phyloP scores from a whole-genome alignment of 2,113 vertebrate species.

The Corynorhinus townsendii region DNA sequence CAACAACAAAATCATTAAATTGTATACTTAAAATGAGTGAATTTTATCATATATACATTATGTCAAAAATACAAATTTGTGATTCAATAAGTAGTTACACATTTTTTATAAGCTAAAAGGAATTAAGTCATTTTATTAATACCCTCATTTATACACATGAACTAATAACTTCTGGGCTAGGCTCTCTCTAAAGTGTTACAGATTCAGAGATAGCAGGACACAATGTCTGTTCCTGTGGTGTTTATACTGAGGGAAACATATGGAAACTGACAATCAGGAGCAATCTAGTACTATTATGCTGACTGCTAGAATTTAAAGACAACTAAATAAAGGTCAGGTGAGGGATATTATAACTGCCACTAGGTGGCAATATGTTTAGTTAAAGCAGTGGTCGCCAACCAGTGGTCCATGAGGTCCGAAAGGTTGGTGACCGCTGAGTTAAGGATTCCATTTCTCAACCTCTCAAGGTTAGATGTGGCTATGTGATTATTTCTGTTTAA shows the following conservation, averaged over 20 bases:
- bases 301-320: slow-evolving; percentile 5
- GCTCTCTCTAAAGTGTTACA: background rate
- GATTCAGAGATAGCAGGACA: background rate
- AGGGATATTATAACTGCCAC: background rate
- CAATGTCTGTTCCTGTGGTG: background rate
- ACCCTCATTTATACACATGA: background rate
- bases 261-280: background rate
- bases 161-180: background rate
- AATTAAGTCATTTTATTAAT: background rate
- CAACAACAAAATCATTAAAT: background rate
- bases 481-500: background rate
- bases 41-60: slow-evolving; percentile 5
- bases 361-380: background rate
- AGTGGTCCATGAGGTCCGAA: too few species aligned
- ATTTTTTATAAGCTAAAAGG: background rate
- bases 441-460: background rate
- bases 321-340: background rate
- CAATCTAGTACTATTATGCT: background rate
- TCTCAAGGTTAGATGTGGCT: background rate
- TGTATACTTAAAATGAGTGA: background rate
- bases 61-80: background rate
- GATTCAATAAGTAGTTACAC: background rate
- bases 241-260: background rate
- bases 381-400: background rate
- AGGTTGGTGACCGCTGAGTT: background rate